Evolutionary conservation across 2,888 invertebrate genomes (phyloP).

Genomic region (Anoplius nigerrimus): DNA sequence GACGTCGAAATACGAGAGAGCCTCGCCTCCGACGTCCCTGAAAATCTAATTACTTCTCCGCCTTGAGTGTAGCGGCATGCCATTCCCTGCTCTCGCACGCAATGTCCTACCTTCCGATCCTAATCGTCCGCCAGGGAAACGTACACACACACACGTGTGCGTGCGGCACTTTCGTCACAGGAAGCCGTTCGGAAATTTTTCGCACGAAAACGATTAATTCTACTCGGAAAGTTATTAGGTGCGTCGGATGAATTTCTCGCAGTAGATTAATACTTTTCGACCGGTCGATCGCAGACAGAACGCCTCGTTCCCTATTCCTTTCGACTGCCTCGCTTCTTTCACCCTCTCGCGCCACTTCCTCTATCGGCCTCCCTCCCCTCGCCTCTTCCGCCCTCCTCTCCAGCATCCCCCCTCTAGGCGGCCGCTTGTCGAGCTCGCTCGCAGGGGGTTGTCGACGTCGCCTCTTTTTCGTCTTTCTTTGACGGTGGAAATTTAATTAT

Average conservation of each 20-base stretch:
- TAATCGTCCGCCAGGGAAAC: slow-evolving; percentile 42
- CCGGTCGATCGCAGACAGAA: neutral
- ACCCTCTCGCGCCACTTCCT: neutral
- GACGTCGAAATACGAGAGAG: slow-evolving; percentile 37
- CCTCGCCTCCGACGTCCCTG: slow-evolving; percentile 50
- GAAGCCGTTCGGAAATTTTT: too few species aligned
- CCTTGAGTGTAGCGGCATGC: slow-evolving; percentile 31
- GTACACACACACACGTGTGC: neutral
- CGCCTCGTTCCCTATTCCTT: neutral
- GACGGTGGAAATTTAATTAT: slow-evolving; percentile 66
- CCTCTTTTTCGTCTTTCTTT: slow-evolving; percentile 35
- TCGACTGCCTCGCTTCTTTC: neutral
- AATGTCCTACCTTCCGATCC: slow-evolving; percentile 30
- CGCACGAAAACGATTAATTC: too few species aligned
- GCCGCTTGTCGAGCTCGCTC: too few species aligned
- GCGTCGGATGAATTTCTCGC: too few species aligned
- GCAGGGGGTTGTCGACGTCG: too few species aligned
- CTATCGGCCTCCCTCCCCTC: neutral
- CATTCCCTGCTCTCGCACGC: slow-evolving; percentile 28
- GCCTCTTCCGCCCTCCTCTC: too few species aligned
- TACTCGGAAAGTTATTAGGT: too few species aligned
- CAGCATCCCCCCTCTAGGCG: too few species aligned
- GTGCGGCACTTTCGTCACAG: too few species aligned
- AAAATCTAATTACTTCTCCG: slow-evolving; percentile 51
- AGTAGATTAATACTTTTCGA: too few species aligned